phyloP scores from a whole-genome alignment of 2,797 vertebrate species.

The Pelodytes ibericus region DNA sequence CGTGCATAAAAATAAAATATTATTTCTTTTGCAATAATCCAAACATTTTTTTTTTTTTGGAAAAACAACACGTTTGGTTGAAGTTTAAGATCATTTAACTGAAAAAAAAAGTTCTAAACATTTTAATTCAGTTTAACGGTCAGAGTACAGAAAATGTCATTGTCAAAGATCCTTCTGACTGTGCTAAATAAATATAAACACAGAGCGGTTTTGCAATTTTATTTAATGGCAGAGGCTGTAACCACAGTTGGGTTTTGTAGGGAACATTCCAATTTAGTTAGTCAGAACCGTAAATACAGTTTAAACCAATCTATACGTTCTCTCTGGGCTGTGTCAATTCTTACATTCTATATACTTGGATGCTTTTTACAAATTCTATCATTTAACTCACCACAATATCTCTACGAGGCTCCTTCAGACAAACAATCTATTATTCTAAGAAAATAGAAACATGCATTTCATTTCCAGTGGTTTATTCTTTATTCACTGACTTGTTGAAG shows the following conservation, averaged over 20 bases:
- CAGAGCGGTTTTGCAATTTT: slow-evolving; percentile 7
- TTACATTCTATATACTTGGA: too few relatives aligned
- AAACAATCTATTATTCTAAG: too few relatives aligned
- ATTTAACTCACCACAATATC: too few relatives aligned
- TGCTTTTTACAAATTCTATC: too few relatives aligned
- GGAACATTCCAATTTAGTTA: slow-evolving; percentile 10
- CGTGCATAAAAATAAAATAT: too few relatives aligned
- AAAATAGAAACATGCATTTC: too few relatives aligned
- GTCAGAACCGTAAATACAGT: slow-evolving; percentile 4
- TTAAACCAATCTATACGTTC: slow-evolving; percentile 2
- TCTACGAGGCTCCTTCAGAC: too few relatives aligned
- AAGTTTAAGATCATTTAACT: background rate
- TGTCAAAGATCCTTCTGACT: background rate
- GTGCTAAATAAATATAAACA: slow-evolving; percentile 11
- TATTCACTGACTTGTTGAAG: too few relatives aligned
- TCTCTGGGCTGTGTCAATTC: too few relatives aligned
- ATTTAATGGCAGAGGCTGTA: slow-evolving; percentile 7
- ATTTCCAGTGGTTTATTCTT: too few relatives aligned
- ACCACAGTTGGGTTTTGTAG: slow-evolving; percentile 7
- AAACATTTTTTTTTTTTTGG: slow-evolving; percentile 2
- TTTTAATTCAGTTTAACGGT: background rate
- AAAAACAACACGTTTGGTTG: background rate
- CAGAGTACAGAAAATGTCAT: background rate
- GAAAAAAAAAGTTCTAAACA: background rate
- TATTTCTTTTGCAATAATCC: background rate